Evolutionary conservation across 2,888 invertebrate species (phyloP), one percentile per base, ranked within the genome.

Genomic region (Odontocerum albicorne): DNA sequence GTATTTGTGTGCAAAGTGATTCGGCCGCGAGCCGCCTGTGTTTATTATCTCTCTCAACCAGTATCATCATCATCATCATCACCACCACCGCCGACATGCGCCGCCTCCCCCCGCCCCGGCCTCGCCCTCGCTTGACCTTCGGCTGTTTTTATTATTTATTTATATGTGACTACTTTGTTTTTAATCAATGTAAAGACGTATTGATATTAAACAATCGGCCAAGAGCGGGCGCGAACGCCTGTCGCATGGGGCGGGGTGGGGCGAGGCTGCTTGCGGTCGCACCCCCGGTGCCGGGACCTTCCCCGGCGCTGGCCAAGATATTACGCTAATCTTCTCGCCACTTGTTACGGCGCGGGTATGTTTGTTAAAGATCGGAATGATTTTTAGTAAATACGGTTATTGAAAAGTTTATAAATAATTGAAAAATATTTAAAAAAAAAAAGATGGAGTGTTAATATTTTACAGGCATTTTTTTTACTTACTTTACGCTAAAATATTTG

Each of bases 361-460:
- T 42, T 54, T 57, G 57, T 57, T 57, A 44, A 50, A 51, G 53
- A 57, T 60, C 60, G 57, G 49, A 57, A 54, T 51, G 52, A 56
- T 55, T 60, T 56, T 60, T 52, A 49, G 44, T 35, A 49, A 49
- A 39, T 53, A 59, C 39, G 47, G 51, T 56, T 59, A 59, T 60
- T 54, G 57, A 51, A 59, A 42, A 54, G 57, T 60, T 60, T 57
- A 55, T 54, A 60, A 53, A 51, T 40, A 55, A 49, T 36, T 55
- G 15, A 54, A 45, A 53, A 50, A 12, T n/a, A 46, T 17, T 27
- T 38, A 43, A 54, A 56, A 50, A 56, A 53, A 59, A 52, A 53
- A 50, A 43, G 43, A 55, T 55, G 47, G 53, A 61, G 58, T 49
- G 58, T 61, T 61, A 36, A 58, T 60, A 58, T 61, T 59, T 61